A percentile compares a stretch with the other conserved stretches of the same genome.
Evolutionary conservation across 2,888 invertebrate genomes (phyloP).

Genomic region (Pterostichus niger): DNA sequence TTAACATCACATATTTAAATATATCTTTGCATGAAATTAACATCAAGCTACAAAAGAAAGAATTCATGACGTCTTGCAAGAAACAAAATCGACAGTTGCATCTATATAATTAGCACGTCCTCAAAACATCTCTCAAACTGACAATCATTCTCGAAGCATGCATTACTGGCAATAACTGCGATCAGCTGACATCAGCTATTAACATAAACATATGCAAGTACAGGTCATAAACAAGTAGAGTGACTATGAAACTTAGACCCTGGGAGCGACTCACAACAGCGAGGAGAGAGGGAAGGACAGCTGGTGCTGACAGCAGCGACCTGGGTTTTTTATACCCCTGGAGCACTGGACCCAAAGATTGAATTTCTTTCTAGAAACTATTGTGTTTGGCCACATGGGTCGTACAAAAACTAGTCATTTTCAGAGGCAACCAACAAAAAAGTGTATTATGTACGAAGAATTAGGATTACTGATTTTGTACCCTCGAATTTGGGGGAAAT

Average conservation of each 20-base stretch:
- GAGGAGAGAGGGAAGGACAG: constrained; percentile 17
- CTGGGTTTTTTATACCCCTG: constrained; percentile 23
- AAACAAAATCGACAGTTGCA: background rate
- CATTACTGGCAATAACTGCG: constrained; percentile 7
- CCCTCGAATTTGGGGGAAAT: too few species aligned
- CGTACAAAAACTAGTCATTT: too few species aligned
- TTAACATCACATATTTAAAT: background rate
- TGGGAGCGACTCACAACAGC: background rate
- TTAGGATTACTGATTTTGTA: too few species aligned
- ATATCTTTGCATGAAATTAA: background rate
- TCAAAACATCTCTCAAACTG: background rate
- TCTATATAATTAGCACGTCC: constrained; percentile 12
- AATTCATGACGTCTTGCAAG: background rate
- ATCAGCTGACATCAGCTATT: constrained; percentile 10
- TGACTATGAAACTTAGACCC: background rate
- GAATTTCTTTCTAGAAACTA: constrained; percentile 50
- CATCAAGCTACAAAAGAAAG: background rate
- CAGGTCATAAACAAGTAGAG: constrained; percentile 23
- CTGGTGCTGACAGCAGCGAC: constrained; percentile 32
- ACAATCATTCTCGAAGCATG: background rate
- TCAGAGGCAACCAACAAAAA: too few species aligned
- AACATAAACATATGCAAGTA: constrained; percentile 26
- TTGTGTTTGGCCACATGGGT: constrained; percentile 27
- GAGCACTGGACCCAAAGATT: constrained; percentile 52
- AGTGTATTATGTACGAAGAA: too few species aligned